Conservation (phyloP, 2,888 invertebrate genomes). For the Cheilosia urbana region DNA sequence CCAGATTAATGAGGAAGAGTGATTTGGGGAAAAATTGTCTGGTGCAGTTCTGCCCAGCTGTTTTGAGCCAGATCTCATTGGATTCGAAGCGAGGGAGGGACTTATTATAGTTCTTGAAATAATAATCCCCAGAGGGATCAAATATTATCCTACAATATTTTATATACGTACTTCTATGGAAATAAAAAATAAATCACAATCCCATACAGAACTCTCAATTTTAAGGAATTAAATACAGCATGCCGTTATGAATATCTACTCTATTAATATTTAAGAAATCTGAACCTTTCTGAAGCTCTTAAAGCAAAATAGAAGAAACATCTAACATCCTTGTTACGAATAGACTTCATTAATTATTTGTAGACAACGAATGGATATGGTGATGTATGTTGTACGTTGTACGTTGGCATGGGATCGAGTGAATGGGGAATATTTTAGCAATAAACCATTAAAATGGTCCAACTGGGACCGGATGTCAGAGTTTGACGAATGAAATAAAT, state of each 20-base stretch:
- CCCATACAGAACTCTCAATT: constrained; percentile 27
- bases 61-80: no score
- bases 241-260: constrained; percentile 50
- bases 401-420: background rate
- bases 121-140: background rate
- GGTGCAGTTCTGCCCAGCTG: no score
- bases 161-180: background rate
- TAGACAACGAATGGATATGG: constrained; percentile 20
- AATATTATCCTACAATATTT: background rate
- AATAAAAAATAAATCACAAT: constrained; percentile 9
- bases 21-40: no score
- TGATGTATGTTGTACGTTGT: constrained; percentile 15
- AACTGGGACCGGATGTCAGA: constrained; percentile 37
- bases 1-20: no score
- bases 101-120: no score
- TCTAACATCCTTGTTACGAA: constrained; percentile 35
- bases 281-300: constrained; percentile 16
- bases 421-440: constrained; percentile 41
- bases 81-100: no score
- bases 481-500: constrained; percentile 50
- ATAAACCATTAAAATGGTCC: constrained; percentile 43
- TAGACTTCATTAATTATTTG: constrained; percentile 66
- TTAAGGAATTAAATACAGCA: constrained; percentile 23
- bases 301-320: constrained; percentile 23
- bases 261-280: constrained; percentile 22